These are phyloP conservation scores for Siphonodentalium dalli DNA, from an alignment of 2,888 invertebrate genomes.

Conservation along the genomic window DNA sequence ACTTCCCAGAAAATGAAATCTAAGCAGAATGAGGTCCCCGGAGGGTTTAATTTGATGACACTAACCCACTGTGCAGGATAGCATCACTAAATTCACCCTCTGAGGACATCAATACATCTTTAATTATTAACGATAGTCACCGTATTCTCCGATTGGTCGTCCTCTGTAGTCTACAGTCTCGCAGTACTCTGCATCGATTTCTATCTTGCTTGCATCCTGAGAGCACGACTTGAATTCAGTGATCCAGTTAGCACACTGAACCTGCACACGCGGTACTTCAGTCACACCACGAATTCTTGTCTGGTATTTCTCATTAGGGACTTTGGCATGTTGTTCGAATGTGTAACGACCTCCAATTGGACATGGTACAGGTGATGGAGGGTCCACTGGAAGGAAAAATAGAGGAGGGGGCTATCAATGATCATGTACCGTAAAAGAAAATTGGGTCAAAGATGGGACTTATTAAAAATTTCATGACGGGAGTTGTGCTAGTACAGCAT, in stretches of 20 bases:
- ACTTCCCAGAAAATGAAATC: too few relatives aligned
- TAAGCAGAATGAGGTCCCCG: too few relatives aligned
- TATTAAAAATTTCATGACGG: too few relatives aligned
- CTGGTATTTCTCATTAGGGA: constrained; percentile 71
- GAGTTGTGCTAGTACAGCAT: too few relatives aligned
- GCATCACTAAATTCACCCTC: too few relatives aligned
- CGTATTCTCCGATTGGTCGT: constrained; percentile 75
- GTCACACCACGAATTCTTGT: constrained; percentile 96
- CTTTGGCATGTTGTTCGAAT: constrained; percentile 78
- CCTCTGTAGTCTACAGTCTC: constrained; percentile 95
- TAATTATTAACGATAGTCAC: too few relatives aligned
- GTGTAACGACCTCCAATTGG: constrained; percentile 96
- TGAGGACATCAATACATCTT: too few relatives aligned
- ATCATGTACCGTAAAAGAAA: too few relatives aligned
- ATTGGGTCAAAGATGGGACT: too few relatives aligned
- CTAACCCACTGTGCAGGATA: too few relatives aligned
- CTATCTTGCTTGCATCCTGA: constrained; percentile 86
- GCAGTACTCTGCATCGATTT: constrained; percentile 94
- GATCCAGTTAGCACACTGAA: constrained; percentile 90
- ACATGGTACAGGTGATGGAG: constrained; percentile 88
- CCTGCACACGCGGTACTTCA: constrained; percentile 88
- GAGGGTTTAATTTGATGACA: too few relatives aligned
- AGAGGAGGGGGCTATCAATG: background rate
- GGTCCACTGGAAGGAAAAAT: constrained; percentile 53
- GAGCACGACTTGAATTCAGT: constrained; percentile 96